These are phyloP conservation scores for Phymorhynchus buccinoides DNA, from an alignment of 1,140 invertebrate species.

Conservation along the genomic window DNA sequence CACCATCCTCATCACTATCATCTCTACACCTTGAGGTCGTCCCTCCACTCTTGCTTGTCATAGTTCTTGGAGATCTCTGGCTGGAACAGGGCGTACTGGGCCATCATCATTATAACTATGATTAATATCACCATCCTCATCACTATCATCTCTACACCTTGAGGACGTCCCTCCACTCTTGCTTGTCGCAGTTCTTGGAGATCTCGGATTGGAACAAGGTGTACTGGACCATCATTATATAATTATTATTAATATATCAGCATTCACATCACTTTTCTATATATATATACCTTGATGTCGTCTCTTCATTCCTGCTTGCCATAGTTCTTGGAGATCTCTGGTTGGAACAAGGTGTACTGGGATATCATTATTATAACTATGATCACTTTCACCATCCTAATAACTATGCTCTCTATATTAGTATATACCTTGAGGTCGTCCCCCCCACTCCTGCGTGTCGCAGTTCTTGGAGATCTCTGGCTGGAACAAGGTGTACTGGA, in stretches of 20 bases:
- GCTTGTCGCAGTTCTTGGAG: slow-evolving; percentile 73
- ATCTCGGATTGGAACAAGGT: slow-evolving; percentile 73
- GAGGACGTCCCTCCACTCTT: slow-evolving; percentile 73
- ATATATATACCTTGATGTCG: slow-evolving; percentile 73
- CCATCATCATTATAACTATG: too few species aligned
- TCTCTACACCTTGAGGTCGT: slow-evolving; percentile 73
- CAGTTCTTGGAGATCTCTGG: slow-evolving; percentile 74
- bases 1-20: too few species aligned
- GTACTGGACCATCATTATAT: slow-evolving; percentile 72
- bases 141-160: too few species aligned
- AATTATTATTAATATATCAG: too few species aligned
- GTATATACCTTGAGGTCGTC: slow-evolving; percentile 74
- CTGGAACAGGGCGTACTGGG: slow-evolving; percentile 69
- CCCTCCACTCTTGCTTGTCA: slow-evolving; percentile 72
- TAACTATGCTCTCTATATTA: too few species aligned
- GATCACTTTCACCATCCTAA: too few species aligned
- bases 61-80: slow-evolving; percentile 74
- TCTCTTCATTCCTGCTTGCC: slow-evolving; percentile 73
- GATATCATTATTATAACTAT: too few species aligned
- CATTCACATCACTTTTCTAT: too few species aligned
- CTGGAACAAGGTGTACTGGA: slow-evolving; percentile 69
- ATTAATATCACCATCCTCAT: too few species aligned
- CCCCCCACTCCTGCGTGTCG: slow-evolving; percentile 72
- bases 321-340: slow-evolving; percentile 74
- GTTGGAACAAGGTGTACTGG: slow-evolving; percentile 70